Percentiles rank a stretch among this genome's conserved stretches.
Conservation (phyloP, 2,797 vertebrate species). For the Hemitrygon akajei region DNA sequence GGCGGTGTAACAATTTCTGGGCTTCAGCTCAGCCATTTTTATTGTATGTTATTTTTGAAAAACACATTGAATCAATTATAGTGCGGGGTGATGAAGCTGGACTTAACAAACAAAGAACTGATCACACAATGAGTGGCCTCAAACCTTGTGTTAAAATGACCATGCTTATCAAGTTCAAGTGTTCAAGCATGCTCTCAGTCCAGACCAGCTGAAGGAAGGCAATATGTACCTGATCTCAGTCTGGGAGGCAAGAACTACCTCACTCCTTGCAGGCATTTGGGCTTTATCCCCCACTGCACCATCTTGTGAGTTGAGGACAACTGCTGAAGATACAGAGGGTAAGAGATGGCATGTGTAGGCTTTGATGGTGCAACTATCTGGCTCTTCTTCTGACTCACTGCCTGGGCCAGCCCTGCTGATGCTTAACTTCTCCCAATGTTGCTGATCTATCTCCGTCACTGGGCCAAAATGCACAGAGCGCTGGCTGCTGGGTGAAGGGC, state of each 20-base stretch:
- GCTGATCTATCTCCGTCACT: conserved; percentile 83
- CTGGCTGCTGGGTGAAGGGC: conserved; percentile 55
- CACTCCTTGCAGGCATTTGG: neutral
- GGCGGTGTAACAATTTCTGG: neutral
- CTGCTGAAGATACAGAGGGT: conserved; percentile 8
- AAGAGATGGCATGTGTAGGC: conserved; percentile 12
- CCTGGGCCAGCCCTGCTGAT: conserved; percentile 58
- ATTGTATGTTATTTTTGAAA: conserved; percentile 25
- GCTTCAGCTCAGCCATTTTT: neutral
- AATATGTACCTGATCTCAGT: conserved; percentile 53
- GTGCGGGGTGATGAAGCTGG: neutral
- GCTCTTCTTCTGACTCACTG: conserved; percentile 42
- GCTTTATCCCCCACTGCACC: conserved; percentile 39
- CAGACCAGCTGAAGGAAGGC: neutral
- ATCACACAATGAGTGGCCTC: neutral
- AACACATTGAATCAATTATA: neutral
- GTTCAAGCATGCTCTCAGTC: neutral
- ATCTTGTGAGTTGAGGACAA: neutral
- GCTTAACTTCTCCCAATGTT: conserved; percentile 67
- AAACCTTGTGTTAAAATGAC: neutral
- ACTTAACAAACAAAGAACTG: neutral
- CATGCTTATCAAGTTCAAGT: neutral
- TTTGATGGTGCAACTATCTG: neutral
- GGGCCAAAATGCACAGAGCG: conserved; percentile 87
- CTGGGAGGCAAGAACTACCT: conserved; percentile 39